Evolutionary conservation across 2,797 vertebrate genomes (phyloP).

Genomic region (Danio jaintianensis): DNA sequence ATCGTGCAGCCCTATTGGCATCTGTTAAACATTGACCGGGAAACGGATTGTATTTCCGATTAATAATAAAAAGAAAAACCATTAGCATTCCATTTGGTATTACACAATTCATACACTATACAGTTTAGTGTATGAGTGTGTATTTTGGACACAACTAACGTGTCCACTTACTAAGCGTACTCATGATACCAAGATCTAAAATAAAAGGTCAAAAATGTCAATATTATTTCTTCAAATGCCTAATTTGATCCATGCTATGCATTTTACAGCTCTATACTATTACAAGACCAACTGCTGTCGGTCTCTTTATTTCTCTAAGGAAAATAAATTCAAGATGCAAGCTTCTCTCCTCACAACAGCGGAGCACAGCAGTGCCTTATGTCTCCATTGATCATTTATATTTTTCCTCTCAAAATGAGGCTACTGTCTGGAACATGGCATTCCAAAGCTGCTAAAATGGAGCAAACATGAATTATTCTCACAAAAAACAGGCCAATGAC

Average conservation of each 20-base stretch:
- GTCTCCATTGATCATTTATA: conserved; percentile 41
- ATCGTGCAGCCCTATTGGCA: too few species aligned
- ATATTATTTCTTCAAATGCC: neutral
- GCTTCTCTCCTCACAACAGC: neutral
- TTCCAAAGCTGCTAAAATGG: conserved; percentile 37
- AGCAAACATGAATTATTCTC: conserved; percentile 49
- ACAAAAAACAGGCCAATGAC: conserved; percentile 25
- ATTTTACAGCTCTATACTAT: neutral
- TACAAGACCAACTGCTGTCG: neutral
- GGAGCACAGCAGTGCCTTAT: neutral
- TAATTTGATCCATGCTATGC: neutral
- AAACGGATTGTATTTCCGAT: too few species aligned
- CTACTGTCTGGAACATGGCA: conserved; percentile 20
- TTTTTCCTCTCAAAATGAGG: conserved; percentile 42
- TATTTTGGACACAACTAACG: too few species aligned
- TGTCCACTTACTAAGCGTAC: neutral
- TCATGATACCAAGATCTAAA: neutral
- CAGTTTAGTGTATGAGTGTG: too few species aligned
- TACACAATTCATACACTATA: too few species aligned
- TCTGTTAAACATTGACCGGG: too few species aligned
- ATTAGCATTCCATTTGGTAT: too few species aligned
- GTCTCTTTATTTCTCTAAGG: neutral
- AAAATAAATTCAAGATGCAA: neutral
- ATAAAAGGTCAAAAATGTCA: neutral
- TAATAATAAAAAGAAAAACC: too few species aligned